Evolutionary conservation across 2,888 invertebrate species (phyloP).

Genomic region (Pseudococcus longispinus): DNA sequence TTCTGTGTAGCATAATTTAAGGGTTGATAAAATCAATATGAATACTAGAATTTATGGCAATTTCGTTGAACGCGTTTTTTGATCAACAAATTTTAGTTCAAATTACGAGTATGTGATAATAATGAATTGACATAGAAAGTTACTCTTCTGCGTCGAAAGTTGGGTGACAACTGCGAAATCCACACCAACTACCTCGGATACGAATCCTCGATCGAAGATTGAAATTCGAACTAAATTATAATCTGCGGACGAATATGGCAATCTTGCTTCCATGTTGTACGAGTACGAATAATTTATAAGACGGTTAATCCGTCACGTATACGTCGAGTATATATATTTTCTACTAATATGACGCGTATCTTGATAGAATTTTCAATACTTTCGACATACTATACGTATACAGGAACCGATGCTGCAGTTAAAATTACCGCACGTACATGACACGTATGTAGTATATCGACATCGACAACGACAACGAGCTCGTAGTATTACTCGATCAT

Average conservation of each 20-base stretch:
- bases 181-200: background rate
- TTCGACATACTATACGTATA: background rate
- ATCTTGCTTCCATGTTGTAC: background rate
- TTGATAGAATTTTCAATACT: background rate
- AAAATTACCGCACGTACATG: background rate
- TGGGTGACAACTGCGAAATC: background rate
- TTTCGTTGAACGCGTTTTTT: too few relatives aligned
- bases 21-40: too few relatives aligned
- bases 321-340: background rate
- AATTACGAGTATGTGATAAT: too few relatives aligned
- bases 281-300: background rate
- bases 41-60: too few relatives aligned
- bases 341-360: background rate
- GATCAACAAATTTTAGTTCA: too few relatives aligned
- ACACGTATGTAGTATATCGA: background rate
- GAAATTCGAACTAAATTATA: conserved; percentile 9
- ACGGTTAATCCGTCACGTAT: conserved; percentile 17
- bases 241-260: background rate
- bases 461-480: background rate
- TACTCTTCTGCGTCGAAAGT: background rate
- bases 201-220: background rate
- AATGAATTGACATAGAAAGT: background rate
- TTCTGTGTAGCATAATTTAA: too few relatives aligned
- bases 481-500: background rate
- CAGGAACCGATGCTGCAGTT: background rate